These are phyloP conservation scores for Stenodera caucasica DNA, from an alignment of 2,888 invertebrate species.

Conservation along the genomic window DNA sequence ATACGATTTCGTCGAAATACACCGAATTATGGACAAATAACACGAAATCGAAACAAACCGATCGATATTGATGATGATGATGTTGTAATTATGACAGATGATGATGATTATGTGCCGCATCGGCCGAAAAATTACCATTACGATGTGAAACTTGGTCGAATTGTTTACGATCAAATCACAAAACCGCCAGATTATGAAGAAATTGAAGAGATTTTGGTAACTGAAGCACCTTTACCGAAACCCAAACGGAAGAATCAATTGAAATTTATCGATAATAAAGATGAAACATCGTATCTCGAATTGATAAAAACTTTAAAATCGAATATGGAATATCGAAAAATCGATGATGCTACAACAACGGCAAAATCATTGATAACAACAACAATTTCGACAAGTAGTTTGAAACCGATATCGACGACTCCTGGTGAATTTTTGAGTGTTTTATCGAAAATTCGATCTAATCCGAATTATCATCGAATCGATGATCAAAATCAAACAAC, in stretches of 20 bases:
- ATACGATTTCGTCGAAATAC: neutral
- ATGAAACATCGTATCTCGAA: slow-evolving; percentile 46
- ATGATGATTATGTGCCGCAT: slow-evolving; percentile 53
- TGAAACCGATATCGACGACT: slow-evolving; percentile 38
- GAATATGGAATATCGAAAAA: slow-evolving; percentile 43
- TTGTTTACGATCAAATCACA: slow-evolving; percentile 47
- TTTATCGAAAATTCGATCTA: slow-evolving; percentile 44
- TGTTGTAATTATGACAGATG: slow-evolving; percentile 25
- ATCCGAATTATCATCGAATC: slow-evolving; percentile 45
- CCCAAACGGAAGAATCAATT: slow-evolving; percentile 35
- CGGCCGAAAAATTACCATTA: slow-evolving; percentile 51
- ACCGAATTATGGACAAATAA: slow-evolving; percentile 43
- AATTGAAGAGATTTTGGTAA: slow-evolving; percentile 40
- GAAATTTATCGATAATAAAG: slow-evolving; percentile 30
- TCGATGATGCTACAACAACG: slow-evolving; percentile 50
- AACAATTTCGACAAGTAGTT: slow-evolving; percentile 35
- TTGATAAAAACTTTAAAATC: slow-evolving; percentile 47
- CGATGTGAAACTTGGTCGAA: slow-evolving; percentile 49
- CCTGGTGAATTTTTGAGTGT: slow-evolving; percentile 50
- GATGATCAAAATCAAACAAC: slow-evolving; percentile 42
- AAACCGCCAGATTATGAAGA: slow-evolving; percentile 31
- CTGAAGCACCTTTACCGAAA: slow-evolving; percentile 33
- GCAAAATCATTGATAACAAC: slow-evolving; percentile 37
- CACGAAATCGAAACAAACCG: slow-evolving; percentile 37
- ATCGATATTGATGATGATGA: slow-evolving; percentile 32